Evolutionary conservation across 2,888 invertebrate genomes (phyloP), one percentile per base, ranked within the genome.

Genomic region (Lordiphosa fenestrarum): DNA sequence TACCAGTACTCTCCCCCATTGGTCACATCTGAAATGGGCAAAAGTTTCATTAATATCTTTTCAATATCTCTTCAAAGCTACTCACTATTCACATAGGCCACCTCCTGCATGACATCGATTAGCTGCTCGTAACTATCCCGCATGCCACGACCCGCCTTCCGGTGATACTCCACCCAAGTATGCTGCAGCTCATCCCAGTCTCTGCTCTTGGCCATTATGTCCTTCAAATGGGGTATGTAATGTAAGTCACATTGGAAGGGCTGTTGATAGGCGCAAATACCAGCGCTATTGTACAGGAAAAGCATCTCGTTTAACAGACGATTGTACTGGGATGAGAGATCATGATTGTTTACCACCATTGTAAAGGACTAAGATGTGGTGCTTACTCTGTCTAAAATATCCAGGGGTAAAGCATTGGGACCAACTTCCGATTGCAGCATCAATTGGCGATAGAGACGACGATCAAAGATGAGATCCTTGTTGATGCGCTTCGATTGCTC

Each of bases 1-100:
- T 95, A 94, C 97, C 98, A 97, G 85, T 95, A 95, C 30, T 95
- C 95, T 0, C 96, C 95, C 0, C 94, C 95, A 83, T 97, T 95
- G 1, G 94, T 94, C 74, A 96, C 96, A 90, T 96, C 97, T 97
- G 88, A 3, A 13, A 37, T 12, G 1, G 9, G 37, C 5, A 47
- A 9, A 1, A 30, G 6, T 2, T n/a, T 15, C 5, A 10, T 9
- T 38, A 19, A 4, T 2, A 12, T 3, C 10, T 21, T 2, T 4
- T 3, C 9, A 6, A 19, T n/a, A 23, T 3, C 10, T 21, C 10
- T 23, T 41, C 6, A 46, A 38, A 12, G 7, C 0, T 3, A 91
- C 94, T 91, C 90, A 96, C 96, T 96, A 73, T 96, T 96, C 5
- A 94, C 90, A 82, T 91, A 91, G 0, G 96, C 95, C 4, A 95